Evolutionary conservation across 35 echinoderm and acorn worm genomes (phyloP).

Genomic region (Strongylocentrotus purpuratus): DNA sequence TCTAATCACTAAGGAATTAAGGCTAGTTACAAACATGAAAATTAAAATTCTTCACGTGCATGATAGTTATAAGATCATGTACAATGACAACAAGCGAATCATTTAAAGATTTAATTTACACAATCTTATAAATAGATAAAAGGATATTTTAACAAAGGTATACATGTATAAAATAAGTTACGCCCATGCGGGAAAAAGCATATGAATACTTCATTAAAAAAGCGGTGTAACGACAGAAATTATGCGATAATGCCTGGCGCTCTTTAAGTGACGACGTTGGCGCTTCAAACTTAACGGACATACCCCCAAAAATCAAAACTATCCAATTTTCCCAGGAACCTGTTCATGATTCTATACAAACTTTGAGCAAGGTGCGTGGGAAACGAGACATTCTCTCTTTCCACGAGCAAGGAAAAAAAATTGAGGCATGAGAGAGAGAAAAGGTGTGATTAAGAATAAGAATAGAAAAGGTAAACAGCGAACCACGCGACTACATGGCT

Average conservation of each 20-base stretch:
- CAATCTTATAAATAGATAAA: no score
- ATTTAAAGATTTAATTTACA: no score
- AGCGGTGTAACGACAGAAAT: not conserved
- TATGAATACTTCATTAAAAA: no score
- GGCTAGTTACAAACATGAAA: no score
- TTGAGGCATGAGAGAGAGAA: not conserved
- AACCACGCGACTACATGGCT: slow-evolving; percentile 37
- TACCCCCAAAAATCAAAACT: not conserved
- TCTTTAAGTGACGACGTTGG: not conserved
- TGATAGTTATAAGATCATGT: no score
- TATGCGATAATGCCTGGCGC: not conserved
- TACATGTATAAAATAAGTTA: no score
- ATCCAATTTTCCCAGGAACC: slow-evolving; percentile 9
- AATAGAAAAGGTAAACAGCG: slow-evolving; percentile 32
- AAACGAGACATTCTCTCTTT: slow-evolving; percentile 5
- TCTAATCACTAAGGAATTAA: no score
- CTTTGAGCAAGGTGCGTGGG: slow-evolving; percentile 9
- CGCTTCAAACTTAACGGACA: not conserved
- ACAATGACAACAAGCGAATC: no score
- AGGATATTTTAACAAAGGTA: no score
- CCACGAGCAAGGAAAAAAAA: not conserved
- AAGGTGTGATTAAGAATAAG: slow-evolving; percentile 25
- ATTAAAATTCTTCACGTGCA: no score
- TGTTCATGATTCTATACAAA: not conserved
- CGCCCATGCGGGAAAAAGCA: no score